Percentiles rank a stretch among this genome's conserved stretches.
Evolutionary conservation across 2,797 vertebrate species (phyloP).

Genomic region (Mormyrops boulengeri): DNA sequence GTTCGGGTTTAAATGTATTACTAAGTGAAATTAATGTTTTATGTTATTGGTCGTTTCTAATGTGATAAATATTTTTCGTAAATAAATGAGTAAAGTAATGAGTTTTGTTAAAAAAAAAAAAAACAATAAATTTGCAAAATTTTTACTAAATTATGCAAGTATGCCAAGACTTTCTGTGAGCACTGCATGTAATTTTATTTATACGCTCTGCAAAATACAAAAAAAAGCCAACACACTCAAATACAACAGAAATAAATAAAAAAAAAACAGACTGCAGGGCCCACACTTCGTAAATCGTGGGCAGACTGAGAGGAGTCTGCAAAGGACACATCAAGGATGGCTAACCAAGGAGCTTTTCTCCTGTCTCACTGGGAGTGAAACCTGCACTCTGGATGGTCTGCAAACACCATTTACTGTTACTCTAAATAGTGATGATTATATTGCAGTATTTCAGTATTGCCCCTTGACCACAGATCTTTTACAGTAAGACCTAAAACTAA

Average conservation of each 20-base stretch:
- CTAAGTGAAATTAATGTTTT: neutral
- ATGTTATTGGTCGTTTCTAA: neutral
- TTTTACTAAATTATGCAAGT: neutral
- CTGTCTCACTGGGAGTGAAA: neutral
- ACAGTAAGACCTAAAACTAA: slow-evolving; percentile 34
- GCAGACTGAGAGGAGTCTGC: neutral
- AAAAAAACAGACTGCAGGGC: neutral
- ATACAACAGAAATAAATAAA: neutral
- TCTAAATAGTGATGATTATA: slow-evolving; percentile 30
- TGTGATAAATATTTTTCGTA: neutral
- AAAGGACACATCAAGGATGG: neutral
- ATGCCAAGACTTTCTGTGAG: neutral
- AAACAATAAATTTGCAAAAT: neutral
- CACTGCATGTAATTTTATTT: neutral
- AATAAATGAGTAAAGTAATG: neutral
- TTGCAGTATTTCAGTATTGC: neutral
- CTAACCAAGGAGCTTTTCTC: neutral
- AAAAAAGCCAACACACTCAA: neutral
- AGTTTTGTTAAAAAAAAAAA: neutral
- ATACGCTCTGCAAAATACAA: neutral
- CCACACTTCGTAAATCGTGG: neutral
- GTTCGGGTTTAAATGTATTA: neutral
- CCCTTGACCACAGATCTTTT: slow-evolving; percentile 29
- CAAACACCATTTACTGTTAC: slow-evolving; percentile 32
- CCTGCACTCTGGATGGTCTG: slow-evolving; percentile 30